Evolutionary conservation across 1,140 invertebrate genomes (phyloP).

Genomic region (Trichogramma pretiosum): DNA sequence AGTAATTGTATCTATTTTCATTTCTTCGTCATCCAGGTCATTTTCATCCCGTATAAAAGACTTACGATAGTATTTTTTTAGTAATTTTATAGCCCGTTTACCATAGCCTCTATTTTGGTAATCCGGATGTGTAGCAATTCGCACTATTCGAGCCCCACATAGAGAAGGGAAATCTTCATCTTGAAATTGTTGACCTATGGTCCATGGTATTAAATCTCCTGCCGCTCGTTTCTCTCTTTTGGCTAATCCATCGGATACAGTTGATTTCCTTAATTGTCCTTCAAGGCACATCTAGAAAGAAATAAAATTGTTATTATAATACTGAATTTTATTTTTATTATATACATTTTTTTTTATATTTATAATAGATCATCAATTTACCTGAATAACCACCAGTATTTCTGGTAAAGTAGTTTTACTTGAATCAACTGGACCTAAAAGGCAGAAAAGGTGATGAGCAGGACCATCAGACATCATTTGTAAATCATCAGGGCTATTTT

Average conservation of each 20-base stretch:
- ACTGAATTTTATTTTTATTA: too few relatives aligned
- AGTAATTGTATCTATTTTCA: too few relatives aligned
- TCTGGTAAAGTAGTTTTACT: constrained; percentile 72
- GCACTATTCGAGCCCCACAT: constrained; percentile 82
- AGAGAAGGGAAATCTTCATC: constrained; percentile 88
- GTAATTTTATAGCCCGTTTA: constrained; percentile 67
- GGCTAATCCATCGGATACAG: constrained; percentile 67
- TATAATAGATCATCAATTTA: too few relatives aligned
- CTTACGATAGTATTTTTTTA: constrained; percentile 85
- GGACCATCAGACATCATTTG: constrained; percentile 99
- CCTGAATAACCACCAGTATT: constrained; percentile 84
- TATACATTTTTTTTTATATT: neutral
- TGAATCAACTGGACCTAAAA: constrained; percentile 76
- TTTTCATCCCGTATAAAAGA: constrained; percentile 60
- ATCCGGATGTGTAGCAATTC: constrained; percentile 97
- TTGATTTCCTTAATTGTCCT: constrained; percentile 81
- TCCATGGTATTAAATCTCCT: constrained; percentile 98
- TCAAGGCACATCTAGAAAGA: constrained; percentile 76
- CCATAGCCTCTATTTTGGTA: constrained; percentile 98
- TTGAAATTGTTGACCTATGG: constrained; percentile 90
- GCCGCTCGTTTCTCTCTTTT: constrained; percentile 82
- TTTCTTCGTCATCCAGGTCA: constrained; percentile 49
- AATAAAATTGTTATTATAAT: too few relatives aligned
- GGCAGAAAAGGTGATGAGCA: constrained; percentile 93
- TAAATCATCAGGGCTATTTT: constrained; percentile 98